A percentile compares a stretch with the other conserved stretches of the same genome.
Evolutionary conservation across 2,797 vertebrate species (phyloP).

Genomic region (Sylvilagus floridanus): DNA sequence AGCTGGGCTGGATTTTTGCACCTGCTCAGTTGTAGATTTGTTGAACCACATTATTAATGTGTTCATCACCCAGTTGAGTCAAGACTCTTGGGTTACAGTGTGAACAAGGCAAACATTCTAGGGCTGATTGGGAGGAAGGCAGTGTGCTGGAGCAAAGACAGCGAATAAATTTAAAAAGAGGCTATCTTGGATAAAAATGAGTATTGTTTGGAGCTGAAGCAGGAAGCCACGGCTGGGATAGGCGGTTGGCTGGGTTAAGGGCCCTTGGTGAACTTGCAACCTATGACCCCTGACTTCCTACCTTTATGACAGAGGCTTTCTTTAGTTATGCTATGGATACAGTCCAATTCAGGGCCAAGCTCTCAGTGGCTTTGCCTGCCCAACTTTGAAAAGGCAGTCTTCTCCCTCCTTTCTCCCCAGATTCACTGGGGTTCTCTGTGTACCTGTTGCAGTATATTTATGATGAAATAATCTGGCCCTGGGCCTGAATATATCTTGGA

Average conservation of each 20-base stretch:
- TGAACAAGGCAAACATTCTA: neutral
- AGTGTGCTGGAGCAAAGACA: neutral
- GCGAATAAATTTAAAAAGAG: neutral
- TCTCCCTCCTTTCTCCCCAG: rapidly evolving
- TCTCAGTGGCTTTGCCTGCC: neutral
- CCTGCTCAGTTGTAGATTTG: neutral
- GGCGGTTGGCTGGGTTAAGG: neutral
- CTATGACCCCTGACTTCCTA: neutral
- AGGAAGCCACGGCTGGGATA: neutral
- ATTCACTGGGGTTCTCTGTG: neutral
- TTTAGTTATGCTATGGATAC: neutral
- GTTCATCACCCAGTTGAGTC: too few relatives aligned
- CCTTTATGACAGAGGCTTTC: neutral
- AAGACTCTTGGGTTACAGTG: neutral
- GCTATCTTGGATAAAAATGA: neutral
- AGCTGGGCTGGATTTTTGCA: neutral
- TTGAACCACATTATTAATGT: rapidly evolving
- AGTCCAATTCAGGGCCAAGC: neutral
- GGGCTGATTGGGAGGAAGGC: neutral
- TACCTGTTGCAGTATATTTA: neutral
- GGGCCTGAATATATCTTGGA: neutral
- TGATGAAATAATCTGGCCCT: neutral
- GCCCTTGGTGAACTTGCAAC: neutral
- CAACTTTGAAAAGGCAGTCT: neutral
- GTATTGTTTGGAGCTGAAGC: neutral